Conservation (phyloP, 64 coral and sea anemone species). For the Dendrophyllia cribrosa region DNA sequence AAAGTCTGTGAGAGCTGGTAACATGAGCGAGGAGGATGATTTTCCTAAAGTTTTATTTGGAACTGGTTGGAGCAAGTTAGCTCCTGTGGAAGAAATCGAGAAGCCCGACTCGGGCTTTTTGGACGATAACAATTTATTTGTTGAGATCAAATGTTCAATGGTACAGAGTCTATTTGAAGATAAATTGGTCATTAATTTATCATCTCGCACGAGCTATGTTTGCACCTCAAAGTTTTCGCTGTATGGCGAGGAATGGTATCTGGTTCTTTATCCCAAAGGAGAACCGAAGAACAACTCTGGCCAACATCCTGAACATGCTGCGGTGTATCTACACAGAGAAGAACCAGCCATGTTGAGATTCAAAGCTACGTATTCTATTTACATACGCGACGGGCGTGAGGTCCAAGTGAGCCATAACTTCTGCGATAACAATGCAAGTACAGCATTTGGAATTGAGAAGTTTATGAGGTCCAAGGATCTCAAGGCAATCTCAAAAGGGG, state of each 20-base stretch:
- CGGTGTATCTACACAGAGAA: conserved; percentile 89
- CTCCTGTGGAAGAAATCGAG: conserved; percentile 70
- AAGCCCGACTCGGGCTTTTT: conserved; percentile 72
- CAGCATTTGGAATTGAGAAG: conserved; percentile 92
- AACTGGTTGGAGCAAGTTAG: conserved; percentile 92
- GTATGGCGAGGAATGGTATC: conserved; percentile 86
- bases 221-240: conserved; percentile 91
- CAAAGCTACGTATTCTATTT: conserved; percentile 85
- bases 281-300: conserved; percentile 58
- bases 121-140: conserved; percentile 70
- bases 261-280: conserved; percentile 89
- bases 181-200: conserved; percentile 75
- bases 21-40: conserved; percentile 79
- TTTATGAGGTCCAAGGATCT: conserved; percentile 91
- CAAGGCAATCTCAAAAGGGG: conserved; percentile 88
- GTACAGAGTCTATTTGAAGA: conserved; percentile 89
- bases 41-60: conserved; percentile 88
- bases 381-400: conserved; percentile 81
- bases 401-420: conserved; percentile 78
- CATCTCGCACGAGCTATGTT: conserved; percentile 77
- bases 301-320: conserved; percentile 69
- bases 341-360: conserved; percentile 73
- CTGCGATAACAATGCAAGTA: conserved; percentile 74
- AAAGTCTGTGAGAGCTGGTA: conserved; percentile 76
- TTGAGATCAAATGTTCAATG: conserved; percentile 85